A percentile compares a stretch with the other conserved stretches of the same genome.
Conservation (phyloP, 37 sponge, comb jelly and placozoan genomes). For the Spongilla lacustris region DNA sequence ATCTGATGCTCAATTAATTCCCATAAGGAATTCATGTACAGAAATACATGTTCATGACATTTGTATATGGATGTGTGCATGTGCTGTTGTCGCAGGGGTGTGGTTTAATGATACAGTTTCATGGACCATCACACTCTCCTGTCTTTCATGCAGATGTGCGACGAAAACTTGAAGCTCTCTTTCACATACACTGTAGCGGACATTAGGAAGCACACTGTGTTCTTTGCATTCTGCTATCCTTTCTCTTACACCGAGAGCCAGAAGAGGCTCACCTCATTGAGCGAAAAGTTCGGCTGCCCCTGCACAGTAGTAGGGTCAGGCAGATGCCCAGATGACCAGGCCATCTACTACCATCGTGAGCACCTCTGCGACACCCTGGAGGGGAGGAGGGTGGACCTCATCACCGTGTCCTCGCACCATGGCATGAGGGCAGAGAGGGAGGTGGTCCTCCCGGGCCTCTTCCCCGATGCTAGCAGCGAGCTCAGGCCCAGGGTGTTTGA, state of each 20-base stretch:
- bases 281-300: conserved; percentile 1
- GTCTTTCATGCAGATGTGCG: conserved; percentile 39
- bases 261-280: conserved; percentile 58
- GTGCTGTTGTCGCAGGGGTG: background rate
- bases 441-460: conserved; percentile 69
- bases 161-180: conserved; percentile 71
- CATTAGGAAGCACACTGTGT: conserved; percentile 54
- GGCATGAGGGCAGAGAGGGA: conserved; percentile 80
- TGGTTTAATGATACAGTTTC: background rate
- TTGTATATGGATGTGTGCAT: conserved; percentile 15
- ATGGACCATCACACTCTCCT: background rate
- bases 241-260: conserved; percentile 91
- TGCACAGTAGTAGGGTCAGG: background rate
- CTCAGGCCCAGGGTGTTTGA: conserved; percentile 54
- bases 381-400: conserved; percentile 80
- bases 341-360: conserved; percentile 90
- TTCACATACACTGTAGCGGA: conserved; percentile 74
- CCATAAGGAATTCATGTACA: no score
- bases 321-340: background rate
- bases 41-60: no score
- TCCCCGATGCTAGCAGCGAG: conserved; percentile 64
- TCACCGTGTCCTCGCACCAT: conserved; percentile 85
- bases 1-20: no score
- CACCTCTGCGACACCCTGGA: conserved; percentile 77
- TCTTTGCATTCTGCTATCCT: conserved; percentile 95